Evolutionary conservation across 2,888 invertebrate genomes (phyloP).

Genomic region (Balanococcus diminutus): DNA sequence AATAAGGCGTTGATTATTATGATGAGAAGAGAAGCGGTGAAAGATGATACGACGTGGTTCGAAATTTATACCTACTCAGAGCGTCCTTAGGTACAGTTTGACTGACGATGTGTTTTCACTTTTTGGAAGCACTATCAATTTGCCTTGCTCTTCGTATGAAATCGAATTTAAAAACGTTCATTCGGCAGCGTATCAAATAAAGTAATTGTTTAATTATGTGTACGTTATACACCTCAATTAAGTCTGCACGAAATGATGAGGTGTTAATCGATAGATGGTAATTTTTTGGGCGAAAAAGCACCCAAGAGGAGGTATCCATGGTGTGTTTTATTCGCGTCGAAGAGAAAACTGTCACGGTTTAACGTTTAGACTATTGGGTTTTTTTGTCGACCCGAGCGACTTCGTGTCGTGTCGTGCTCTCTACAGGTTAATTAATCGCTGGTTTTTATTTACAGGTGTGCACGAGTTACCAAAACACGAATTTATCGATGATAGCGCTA

Average conservation of each 20-base stretch:
- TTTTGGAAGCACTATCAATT: constrained; percentile 3
- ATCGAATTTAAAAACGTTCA: background rate
- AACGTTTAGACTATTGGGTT: background rate
- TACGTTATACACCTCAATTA: background rate
- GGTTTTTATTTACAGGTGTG: constrained; percentile 57
- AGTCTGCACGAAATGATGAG: background rate
- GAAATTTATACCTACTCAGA: constrained; percentile 1
- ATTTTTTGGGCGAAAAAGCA: background rate
- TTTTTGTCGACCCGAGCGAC: background rate
- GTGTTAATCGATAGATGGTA: background rate
- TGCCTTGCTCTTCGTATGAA: background rate
- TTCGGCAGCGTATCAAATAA: background rate
- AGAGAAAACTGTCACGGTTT: constrained; percentile 6
- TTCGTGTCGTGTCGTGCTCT: no score
- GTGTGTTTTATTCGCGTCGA: background rate
- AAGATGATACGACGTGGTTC: constrained; percentile 32
- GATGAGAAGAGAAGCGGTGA: background rate
- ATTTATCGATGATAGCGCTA: constrained; percentile 66
- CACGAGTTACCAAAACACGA: constrained; percentile 66
- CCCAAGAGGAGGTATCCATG: background rate
- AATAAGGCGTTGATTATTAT: constrained; percentile 9
- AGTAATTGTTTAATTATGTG: background rate
- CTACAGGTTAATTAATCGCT: background rate
- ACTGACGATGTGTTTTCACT: constrained; percentile 23
- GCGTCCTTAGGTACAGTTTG: background rate